These are phyloP conservation scores for Procavia capensis DNA, from an alignment of 2,113 vertebrate genomes.

Conservation along the genomic window DNA sequence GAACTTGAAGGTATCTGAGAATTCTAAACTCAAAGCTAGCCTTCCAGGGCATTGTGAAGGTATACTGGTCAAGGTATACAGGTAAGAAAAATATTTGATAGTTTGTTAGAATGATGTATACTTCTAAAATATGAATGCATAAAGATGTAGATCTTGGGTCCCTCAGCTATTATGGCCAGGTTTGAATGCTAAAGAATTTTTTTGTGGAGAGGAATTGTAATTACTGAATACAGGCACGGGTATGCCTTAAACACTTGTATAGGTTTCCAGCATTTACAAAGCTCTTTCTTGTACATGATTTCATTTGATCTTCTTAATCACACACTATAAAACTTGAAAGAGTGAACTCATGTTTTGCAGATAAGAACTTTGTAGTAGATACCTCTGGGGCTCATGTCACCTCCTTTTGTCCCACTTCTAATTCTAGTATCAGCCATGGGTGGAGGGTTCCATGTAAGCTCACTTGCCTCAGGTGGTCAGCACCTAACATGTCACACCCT, in stretches of 20 bases:
- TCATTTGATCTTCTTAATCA: background rate
- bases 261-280: background rate
- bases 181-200: background rate
- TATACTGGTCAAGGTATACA: background rate
- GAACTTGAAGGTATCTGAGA: background rate
- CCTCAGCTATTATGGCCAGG: background rate
- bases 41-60: background rate
- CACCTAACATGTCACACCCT: background rate
- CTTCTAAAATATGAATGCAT: background rate
- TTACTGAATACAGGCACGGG: background rate
- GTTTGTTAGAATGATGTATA: background rate
- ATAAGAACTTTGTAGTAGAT: background rate
- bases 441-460: background rate
- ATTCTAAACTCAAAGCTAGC: background rate
- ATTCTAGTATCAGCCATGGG: background rate
- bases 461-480: background rate
- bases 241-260: background rate
- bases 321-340: background rate
- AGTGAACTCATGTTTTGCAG: background rate
- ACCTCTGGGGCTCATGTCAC: background rate
- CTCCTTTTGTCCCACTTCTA: background rate
- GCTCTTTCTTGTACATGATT: background rate
- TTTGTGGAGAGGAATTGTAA: background rate
- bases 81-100: background rate
- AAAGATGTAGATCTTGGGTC: background rate